phyloP scores from a whole-genome alignment of 53 echinoderm and acorn worm genomes.

The Luidia sarsii region DNA sequence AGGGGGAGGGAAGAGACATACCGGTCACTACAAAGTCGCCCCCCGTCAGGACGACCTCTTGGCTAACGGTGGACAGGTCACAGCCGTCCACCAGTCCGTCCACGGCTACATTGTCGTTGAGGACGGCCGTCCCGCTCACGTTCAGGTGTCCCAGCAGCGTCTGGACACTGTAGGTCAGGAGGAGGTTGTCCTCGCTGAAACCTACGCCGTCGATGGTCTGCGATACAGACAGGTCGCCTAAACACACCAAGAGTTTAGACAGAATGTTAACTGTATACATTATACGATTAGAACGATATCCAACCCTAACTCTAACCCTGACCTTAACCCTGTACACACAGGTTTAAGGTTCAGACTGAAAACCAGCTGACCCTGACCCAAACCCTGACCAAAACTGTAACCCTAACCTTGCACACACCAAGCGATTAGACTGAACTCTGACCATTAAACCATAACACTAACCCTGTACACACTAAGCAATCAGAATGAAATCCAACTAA shows the following conservation, averaged over 20 bases:
- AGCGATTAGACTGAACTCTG: too few species aligned
- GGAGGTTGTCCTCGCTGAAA: constrained; percentile 50
- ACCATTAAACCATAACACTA: too few species aligned
- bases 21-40: constrained; percentile 66
- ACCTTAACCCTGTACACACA: too few species aligned
- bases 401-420: too few species aligned
- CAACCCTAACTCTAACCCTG: too few species aligned
- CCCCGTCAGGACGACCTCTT: constrained; percentile 61
- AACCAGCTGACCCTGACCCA: too few species aligned
- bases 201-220: constrained; percentile 77
- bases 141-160: constrained; percentile 59
- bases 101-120: constrained; percentile 61
- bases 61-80: constrained; percentile 65
- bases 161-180: constrained; percentile 68
- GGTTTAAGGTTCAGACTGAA: too few species aligned
- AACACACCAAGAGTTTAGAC: background rate
- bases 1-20: too few species aligned
- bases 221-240: constrained; percentile 64
- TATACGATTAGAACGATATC: background rate
- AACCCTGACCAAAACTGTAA: too few species aligned
- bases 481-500: too few species aligned
- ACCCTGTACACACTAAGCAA: too few species aligned
- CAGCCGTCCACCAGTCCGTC: constrained; percentile 77
- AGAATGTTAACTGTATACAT: background rate
- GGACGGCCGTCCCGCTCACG: constrained; percentile 39